Evolutionary conservation across 2,113 vertebrate species (phyloP).

Genomic region (Campylomormyrus tamandua): DNA sequence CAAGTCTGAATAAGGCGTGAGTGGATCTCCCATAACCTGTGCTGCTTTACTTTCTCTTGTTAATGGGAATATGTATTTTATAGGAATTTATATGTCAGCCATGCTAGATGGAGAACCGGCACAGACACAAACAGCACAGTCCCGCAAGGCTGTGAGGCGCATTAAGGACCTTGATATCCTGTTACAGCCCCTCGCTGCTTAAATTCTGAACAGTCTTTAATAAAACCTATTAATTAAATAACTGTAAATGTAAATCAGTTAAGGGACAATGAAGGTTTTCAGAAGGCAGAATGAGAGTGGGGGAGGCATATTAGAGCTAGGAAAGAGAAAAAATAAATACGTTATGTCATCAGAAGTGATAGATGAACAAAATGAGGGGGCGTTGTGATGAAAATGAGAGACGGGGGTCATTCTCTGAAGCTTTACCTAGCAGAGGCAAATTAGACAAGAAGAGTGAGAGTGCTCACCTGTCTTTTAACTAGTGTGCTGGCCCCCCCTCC

Average conservation of each 20-base stretch:
- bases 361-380: neutral
- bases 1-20: neutral
- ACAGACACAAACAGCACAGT: neutral
- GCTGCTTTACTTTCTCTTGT: neutral
- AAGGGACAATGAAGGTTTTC: neutral
- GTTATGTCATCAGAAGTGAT: neutral
- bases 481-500: neutral
- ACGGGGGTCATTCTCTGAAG: neutral
- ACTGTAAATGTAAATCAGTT: neutral
- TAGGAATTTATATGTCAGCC: neutral
- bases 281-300: neutral
- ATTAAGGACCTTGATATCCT: neutral
- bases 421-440: neutral
- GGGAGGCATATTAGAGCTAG: neutral
- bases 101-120: neutral
- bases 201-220: neutral
- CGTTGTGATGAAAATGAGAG: neutral
- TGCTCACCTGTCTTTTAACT: neutral
- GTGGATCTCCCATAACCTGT: neutral
- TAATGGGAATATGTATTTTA: neutral
- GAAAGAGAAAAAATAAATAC: neutral
- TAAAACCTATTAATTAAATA: neutral
- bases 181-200: neutral
- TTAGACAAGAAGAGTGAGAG: neutral
- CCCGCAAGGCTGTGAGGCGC: neutral